Evolutionary conservation across 2,797 vertebrate genomes (phyloP).

Genomic region (Sebastes nivosus): DNA sequence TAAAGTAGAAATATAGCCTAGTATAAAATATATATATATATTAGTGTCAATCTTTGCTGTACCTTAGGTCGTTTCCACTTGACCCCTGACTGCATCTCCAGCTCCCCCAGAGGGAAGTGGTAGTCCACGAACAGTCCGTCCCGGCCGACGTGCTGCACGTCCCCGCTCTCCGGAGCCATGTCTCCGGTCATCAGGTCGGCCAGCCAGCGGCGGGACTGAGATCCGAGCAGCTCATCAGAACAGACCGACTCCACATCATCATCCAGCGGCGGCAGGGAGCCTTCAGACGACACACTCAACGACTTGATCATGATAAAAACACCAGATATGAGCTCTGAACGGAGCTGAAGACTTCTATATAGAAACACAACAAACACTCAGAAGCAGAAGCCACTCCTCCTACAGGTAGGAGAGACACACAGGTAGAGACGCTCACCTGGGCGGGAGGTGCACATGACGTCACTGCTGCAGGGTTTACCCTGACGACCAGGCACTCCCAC

Average conservation of each 20-base stretch:
- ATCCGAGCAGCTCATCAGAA: slow-evolving; percentile 68
- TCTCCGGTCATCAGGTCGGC: slow-evolving; percentile 15
- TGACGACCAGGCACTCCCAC: too few relatives aligned
- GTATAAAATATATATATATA: too few relatives aligned
- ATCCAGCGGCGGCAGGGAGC: slow-evolving; percentile 18
- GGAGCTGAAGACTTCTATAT: too few relatives aligned
- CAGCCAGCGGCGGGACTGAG: slow-evolving; percentile 64
- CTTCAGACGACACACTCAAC: background rate
- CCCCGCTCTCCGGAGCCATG: background rate
- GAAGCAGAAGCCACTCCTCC: background rate
- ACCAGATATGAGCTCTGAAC: fast-evolving
- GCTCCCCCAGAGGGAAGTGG: slow-evolving; percentile 64
- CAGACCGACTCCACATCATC: slow-evolving; percentile 48
- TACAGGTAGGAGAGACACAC: background rate
- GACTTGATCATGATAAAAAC: slow-evolving; percentile 32
- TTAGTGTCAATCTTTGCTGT: background rate
- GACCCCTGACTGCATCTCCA: slow-evolving; percentile 50
- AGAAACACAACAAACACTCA: background rate
- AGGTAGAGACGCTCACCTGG: background rate
- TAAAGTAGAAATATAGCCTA: background rate
- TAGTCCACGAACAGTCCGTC: slow-evolving; percentile 75
- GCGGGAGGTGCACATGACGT: too few relatives aligned
- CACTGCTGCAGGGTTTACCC: too few relatives aligned
- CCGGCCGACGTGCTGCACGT: background rate
- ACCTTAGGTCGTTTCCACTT: slow-evolving; percentile 80